Conservation (phyloP, 2,888 invertebrate genomes). For the Ectemnius cavifrons region DNA sequence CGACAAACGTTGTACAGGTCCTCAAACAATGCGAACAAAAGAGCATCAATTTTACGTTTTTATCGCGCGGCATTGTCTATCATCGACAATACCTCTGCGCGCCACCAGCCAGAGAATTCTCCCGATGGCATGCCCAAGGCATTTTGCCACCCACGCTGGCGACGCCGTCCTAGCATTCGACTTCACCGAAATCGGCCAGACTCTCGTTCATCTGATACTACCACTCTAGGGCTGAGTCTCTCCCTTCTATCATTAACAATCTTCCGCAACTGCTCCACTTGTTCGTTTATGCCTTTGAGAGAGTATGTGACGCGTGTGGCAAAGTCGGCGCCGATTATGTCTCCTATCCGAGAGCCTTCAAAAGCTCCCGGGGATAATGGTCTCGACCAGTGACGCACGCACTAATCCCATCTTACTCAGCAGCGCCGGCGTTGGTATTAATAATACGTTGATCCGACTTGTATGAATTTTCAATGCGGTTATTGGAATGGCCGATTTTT, state of each 20-base stretch:
- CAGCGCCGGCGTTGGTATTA: no score
- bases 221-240: neutral
- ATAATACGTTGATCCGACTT: no score
- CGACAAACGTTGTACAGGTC: constrained; percentile 74
- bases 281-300: no score
- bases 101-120: constrained; percentile 26
- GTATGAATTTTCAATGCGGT: no score
- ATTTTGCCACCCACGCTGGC: constrained; percentile 37
- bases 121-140: constrained; percentile 33
- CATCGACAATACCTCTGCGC: constrained; percentile 71
- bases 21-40: constrained; percentile 76
- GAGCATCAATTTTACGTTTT: constrained; percentile 77
- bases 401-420: no score
- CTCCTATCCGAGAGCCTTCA: no score
- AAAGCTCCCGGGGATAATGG: no score
- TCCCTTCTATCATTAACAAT: no score
- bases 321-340: no score
- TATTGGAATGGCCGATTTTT: neutral
- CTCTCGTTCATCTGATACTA: constrained; percentile 43
- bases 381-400: no score
- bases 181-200: constrained; percentile 49
- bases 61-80: constrained; percentile 75
- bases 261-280: no score
- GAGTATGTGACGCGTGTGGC: no score
- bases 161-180: constrained; percentile 31